Percentiles rank a stretch among this genome's conserved stretches.
phyloP scores from a whole-genome alignment of 2,797 vertebrate genomes.

The Diceros bicornis region DNA sequence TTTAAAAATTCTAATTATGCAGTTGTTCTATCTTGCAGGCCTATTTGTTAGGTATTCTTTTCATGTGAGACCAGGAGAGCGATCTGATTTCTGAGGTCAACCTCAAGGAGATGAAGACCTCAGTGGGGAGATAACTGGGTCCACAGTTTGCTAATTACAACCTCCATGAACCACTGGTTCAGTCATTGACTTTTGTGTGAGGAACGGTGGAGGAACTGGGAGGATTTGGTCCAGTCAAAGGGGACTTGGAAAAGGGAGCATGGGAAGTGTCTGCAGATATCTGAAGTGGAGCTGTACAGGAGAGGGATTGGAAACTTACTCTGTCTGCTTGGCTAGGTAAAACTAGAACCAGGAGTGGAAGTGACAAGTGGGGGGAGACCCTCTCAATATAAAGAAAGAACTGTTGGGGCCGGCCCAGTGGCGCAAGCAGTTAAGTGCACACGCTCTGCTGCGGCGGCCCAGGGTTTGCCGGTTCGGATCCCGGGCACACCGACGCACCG shows the following conservation, averaged over 20 bases:
- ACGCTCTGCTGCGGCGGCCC: too few relatives aligned
- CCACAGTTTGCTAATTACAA: not conserved
- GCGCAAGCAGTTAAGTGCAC: too few relatives aligned
- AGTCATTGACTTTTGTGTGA: not conserved
- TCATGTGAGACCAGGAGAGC: not conserved
- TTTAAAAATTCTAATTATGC: not conserved
- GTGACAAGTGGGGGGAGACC: not conserved
- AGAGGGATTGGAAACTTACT: not conserved
- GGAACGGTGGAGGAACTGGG: slow-evolving; percentile 61
- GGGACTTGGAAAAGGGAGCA: not conserved
- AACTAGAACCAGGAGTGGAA: not conserved
- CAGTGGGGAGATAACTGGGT: not conserved
- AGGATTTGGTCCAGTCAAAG: not conserved
- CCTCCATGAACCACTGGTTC: not conserved
- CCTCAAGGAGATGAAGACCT: not conserved
- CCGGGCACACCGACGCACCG: too few relatives aligned
- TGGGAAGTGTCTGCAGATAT: not conserved
- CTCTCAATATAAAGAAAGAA: not conserved
- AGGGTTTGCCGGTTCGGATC: too few relatives aligned
- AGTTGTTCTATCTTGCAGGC: not conserved
- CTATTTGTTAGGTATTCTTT: slow-evolving; percentile 23
- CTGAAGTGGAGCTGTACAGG: not conserved
- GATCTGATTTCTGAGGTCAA: not conserved
- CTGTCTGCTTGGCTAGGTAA: too few relatives aligned
- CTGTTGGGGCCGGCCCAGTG: not conserved